phyloP scores from a whole-genome alignment of 2,113 vertebrate species.

The Vanacampus margaritifer region DNA sequence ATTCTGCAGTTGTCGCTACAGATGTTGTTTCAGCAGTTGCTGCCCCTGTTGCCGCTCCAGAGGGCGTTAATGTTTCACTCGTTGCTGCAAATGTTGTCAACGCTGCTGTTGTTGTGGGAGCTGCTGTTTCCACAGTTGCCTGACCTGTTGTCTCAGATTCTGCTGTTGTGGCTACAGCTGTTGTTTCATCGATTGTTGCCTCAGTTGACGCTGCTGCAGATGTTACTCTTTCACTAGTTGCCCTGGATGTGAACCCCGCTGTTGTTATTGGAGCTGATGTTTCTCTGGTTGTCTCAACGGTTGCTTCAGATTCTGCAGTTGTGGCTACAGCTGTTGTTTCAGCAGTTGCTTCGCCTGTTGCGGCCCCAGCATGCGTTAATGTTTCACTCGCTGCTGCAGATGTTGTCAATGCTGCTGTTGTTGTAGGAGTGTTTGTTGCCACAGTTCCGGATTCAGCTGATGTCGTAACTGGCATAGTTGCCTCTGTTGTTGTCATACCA shows the following conservation, averaged over 20 bases:
- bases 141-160: background rate
- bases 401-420: too few species aligned
- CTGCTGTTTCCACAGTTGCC: background rate
- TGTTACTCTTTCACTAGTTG: background rate
- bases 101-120: background rate
- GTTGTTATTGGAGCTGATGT: background rate
- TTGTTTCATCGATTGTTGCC: background rate
- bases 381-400: too few species aligned
- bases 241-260: background rate
- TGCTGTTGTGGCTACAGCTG: background rate
- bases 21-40: background rate
- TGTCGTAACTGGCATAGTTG: background rate
- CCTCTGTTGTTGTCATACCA: background rate
- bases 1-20: background rate
- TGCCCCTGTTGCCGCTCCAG: accelerated
- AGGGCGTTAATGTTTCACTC: background rate
- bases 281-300: background rate
- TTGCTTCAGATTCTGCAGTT: background rate
- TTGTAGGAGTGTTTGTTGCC: background rate
- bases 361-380: too few species aligned
- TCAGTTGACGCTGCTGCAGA: background rate
- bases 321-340: background rate
- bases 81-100: background rate
- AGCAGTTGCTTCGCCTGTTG: background rate
- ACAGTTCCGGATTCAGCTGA: background rate